A percentile compares a stretch with the other conserved stretches of the same genome.
These are phyloP conservation scores for Clupea harengus DNA, from an alignment of 2,113 vertebrate genomes.

Conservation along the genomic window DNA sequence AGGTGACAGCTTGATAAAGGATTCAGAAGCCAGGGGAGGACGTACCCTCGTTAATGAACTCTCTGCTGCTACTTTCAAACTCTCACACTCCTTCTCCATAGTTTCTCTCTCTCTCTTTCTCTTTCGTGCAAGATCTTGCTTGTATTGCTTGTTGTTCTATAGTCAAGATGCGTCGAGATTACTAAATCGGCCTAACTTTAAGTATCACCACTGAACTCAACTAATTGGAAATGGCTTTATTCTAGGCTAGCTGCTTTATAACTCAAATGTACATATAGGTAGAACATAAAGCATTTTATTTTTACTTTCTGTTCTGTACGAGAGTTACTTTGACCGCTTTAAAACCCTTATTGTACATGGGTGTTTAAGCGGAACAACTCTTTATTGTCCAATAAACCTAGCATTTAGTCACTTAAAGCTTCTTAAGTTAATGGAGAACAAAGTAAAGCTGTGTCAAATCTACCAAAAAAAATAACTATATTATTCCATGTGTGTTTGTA, in stretches of 20 bases:
- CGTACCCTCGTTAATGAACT: slow-evolving; percentile 57
- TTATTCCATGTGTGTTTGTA: background rate
- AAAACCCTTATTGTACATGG: background rate
- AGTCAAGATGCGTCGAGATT: background rate
- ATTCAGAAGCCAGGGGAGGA: slow-evolving; percentile 79
- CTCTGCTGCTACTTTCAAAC: slow-evolving; percentile 75
- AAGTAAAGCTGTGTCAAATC: background rate
- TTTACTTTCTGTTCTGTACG: background rate
- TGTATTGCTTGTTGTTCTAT: background rate
- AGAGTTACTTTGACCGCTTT: background rate
- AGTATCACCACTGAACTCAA: background rate
- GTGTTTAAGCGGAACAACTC: background rate
- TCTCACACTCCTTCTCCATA: background rate
- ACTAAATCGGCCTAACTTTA: background rate
- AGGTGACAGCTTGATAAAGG: slow-evolving; percentile 83
- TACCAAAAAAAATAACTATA: background rate
- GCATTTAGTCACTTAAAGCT: background rate
- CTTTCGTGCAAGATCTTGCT: background rate
- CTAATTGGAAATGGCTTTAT: background rate
- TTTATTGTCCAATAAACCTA: background rate
- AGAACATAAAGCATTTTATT: background rate
- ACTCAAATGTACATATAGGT: background rate
- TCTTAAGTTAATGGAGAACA: background rate
- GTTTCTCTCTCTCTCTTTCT: slow-evolving; percentile 36
- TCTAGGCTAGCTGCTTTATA: background rate